These are phyloP conservation scores for Sinonovacula constricta DNA, from an alignment of 1,140 invertebrate genomes.

Conservation along the genomic window DNA sequence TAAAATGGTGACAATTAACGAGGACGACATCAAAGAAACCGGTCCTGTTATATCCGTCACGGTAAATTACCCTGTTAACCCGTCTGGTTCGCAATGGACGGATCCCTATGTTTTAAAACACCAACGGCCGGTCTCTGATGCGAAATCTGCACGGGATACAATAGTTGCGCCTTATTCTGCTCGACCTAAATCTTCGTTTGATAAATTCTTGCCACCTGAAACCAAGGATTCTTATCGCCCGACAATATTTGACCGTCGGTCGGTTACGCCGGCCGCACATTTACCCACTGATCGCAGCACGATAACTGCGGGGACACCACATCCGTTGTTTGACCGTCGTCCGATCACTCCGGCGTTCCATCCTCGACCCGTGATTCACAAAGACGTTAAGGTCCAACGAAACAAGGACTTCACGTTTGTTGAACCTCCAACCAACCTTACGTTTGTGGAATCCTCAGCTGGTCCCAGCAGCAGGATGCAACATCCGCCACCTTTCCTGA, in stretches of 20 bases:
- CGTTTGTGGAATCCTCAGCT: neutral
- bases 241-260: neutral
- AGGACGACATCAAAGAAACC: slow-evolving; percentile 15
- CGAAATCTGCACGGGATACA: slow-evolving; percentile 24
- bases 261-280: neutral
- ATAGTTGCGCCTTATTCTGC: slow-evolving; percentile 27
- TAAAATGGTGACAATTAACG: slow-evolving; percentile 34
- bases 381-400: slow-evolving; percentile 27
- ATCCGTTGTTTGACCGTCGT: too few relatives aligned
- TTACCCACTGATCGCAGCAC: too few relatives aligned
- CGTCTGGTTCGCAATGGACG: neutral
- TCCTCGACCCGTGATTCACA: slow-evolving; percentile 27
- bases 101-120: neutral
- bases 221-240: slow-evolving; percentile 22
- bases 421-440: slow-evolving; percentile 20
- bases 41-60: neutral
- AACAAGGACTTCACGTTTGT: neutral
- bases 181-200: slow-evolving; percentile 1
- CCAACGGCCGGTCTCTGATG: slow-evolving; percentile 15
- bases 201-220: neutral
- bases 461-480: slow-evolving; percentile 2
- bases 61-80: neutral
- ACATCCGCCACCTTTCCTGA: slow-evolving; percentile 28
- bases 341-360: slow-evolving; percentile 32
- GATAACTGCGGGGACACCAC: neutral